phyloP scores from a whole-genome alignment of 2,797 vertebrate genomes.

The Novumbra hubbsi region DNA sequence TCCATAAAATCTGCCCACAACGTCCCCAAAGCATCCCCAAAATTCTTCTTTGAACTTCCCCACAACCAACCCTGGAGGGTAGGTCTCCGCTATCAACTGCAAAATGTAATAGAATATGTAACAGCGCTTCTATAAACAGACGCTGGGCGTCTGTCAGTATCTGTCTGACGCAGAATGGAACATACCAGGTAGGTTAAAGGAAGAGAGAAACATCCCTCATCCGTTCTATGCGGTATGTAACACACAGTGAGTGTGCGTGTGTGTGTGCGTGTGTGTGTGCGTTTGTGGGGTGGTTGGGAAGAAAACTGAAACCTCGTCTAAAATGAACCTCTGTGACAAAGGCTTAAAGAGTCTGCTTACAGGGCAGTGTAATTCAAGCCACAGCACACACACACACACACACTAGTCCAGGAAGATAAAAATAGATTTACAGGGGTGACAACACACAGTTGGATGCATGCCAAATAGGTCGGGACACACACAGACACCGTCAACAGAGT shows the following conservation, averaged over 20 bases:
- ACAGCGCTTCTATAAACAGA: neutral
- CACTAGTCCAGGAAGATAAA: conserved; percentile 57
- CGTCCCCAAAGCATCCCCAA: neutral
- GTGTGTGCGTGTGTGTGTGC: conserved; percentile 18
- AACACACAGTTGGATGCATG: conserved; percentile 58
- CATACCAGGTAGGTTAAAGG: neutral
- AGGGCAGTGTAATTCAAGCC: conserved; percentile 59
- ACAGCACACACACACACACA: conserved; percentile 21
- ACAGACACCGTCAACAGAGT: conserved; percentile 6
- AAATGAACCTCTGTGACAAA: conserved; percentile 71
- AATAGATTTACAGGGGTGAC: conserved; percentile 66
- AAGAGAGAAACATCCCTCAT: neutral
- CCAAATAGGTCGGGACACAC: conserved; percentile 29
- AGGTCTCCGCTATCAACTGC: neutral
- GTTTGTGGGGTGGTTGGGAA: conserved; percentile 30
- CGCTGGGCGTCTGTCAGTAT: neutral
- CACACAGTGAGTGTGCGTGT: neutral
- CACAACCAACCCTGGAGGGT: neutral
- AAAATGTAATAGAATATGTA: neutral
- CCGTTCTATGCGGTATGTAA: neutral
- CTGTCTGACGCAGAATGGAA: neutral
- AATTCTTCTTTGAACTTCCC: neutral
- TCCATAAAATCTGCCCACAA: neutral
- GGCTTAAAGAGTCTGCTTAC: conserved; percentile 70
- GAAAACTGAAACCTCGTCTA: conserved; percentile 63